These are phyloP conservation scores for Danio kyathit DNA, from an alignment of 2,797 vertebrate genomes.

Conservation along the genomic window DNA sequence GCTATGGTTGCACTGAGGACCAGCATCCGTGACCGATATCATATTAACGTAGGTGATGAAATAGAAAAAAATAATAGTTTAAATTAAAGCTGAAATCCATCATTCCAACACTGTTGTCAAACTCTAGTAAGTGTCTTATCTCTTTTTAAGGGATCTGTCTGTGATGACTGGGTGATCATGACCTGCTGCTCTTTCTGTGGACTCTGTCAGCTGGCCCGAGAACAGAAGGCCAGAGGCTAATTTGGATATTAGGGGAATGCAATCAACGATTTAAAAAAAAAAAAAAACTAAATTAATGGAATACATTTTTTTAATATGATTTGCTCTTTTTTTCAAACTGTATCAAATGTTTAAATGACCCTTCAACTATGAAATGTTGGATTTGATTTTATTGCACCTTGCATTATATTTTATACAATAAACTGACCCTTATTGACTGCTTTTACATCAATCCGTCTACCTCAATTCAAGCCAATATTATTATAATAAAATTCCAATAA, in stretches of 20 bases:
- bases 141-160: conserved; percentile 73
- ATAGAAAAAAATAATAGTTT: not conserved
- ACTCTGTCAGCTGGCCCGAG: conserved; percentile 82
- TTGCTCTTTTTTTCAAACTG: not conserved
- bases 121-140: not conserved
- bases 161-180: conserved; percentile 82
- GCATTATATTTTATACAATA: not conserved
- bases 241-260: not conserved
- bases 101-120: not conserved
- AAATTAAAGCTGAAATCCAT: not conserved
- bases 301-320: no score
- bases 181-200: conserved; percentile 75
- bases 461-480: not conserved
- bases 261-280: not conserved
- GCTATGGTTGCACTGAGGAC: conserved; percentile 80
- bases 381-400: not conserved
- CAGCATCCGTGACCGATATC: conserved; percentile 77
- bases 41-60: conserved; percentile 74
- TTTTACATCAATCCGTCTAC: not conserved
- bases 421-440: not conserved
- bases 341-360: not conserved
- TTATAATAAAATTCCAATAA: not conserved
- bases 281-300: not conserved
- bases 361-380: not conserved
- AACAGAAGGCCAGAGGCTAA: conserved; percentile 77